Evolutionary conservation across 2,888 invertebrate species (phyloP).

Genomic region (Troilus luridus): DNA sequence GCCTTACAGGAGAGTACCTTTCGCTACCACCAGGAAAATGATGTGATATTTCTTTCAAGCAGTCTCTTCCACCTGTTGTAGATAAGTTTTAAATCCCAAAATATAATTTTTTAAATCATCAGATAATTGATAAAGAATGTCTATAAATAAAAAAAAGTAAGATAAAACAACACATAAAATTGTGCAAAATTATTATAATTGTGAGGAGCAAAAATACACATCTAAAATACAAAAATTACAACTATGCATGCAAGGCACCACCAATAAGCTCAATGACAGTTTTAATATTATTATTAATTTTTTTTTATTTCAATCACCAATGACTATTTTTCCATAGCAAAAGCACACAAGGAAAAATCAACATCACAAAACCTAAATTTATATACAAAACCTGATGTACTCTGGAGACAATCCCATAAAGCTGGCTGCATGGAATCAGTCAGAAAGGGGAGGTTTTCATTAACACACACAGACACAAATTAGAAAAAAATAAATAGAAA

Average conservation of each 20-base stretch:
- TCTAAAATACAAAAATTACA: slow-evolving; percentile 44
- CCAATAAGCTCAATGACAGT: background rate
- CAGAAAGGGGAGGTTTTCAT: slow-evolving; percentile 43
- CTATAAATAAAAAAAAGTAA: slow-evolving; percentile 38
- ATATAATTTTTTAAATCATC: slow-evolving; percentile 40
- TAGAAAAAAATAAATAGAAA: background rate
- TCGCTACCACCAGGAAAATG: slow-evolving; percentile 80
- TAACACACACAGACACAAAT: slow-evolving; percentile 33
- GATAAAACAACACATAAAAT: slow-evolving; percentile 49
- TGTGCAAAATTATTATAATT: slow-evolving; percentile 33
- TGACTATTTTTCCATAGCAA: slow-evolving; percentile 49
- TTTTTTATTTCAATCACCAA: slow-evolving; percentile 28
- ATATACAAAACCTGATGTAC: slow-evolving; percentile 60
- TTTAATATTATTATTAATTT: background rate
- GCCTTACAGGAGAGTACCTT: slow-evolving; percentile 90
- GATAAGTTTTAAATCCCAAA: slow-evolving; percentile 62
- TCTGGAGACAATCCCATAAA: slow-evolving; percentile 24
- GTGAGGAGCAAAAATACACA: slow-evolving; percentile 40
- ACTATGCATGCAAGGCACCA: slow-evolving; percentile 49
- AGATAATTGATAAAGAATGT: background rate
- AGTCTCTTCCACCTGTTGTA: slow-evolving; percentile 71
- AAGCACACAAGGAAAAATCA: slow-evolving; percentile 51
- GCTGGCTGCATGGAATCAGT: slow-evolving; percentile 56
- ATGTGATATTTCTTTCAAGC: slow-evolving; percentile 73
- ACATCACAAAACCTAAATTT: slow-evolving; percentile 42